Percentiles rank a stretch among this genome's conserved stretches.
Evolutionary conservation across 2,797 vertebrate species (phyloP).

Genomic region (Phyllotis vaccarum): DNA sequence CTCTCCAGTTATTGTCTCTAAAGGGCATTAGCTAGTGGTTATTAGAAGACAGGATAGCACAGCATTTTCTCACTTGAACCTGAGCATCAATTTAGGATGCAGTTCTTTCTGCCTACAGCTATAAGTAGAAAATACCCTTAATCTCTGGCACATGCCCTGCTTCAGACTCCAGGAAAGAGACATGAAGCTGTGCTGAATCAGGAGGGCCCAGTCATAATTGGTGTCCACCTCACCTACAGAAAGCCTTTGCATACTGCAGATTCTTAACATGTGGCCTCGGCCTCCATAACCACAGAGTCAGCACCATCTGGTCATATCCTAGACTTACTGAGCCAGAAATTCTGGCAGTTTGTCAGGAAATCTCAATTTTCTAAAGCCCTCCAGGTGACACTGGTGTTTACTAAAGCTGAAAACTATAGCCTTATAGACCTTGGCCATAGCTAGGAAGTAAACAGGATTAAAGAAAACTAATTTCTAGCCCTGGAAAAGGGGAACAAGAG

Average conservation of each 20-base stretch:
- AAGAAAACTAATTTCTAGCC: neutral
- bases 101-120: neutral
- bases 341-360: neutral
- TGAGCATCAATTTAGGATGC: neutral
- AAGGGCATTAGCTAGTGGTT: neutral
- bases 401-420: neutral
- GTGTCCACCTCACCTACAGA: neutral
- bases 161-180: neutral
- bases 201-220: neutral
- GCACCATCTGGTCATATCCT: neutral
- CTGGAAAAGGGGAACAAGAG: neutral
- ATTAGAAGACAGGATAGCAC: neutral
- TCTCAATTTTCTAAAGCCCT: neutral
- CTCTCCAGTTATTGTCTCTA: neutral
- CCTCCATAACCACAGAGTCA: fast-evolving
- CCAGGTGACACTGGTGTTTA: neutral
- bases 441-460: neutral
- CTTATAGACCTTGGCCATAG: neutral
- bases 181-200: neutral
- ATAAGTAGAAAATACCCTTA: neutral
- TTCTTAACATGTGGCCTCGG: neutral
- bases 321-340: neutral
- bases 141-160: neutral
- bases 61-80: neutral
- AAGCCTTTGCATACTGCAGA: neutral